Percentiles rank a stretch among this genome's conserved stretches.
Conservation (phyloP, 2,113 vertebrate species). For the Ia io region DNA sequence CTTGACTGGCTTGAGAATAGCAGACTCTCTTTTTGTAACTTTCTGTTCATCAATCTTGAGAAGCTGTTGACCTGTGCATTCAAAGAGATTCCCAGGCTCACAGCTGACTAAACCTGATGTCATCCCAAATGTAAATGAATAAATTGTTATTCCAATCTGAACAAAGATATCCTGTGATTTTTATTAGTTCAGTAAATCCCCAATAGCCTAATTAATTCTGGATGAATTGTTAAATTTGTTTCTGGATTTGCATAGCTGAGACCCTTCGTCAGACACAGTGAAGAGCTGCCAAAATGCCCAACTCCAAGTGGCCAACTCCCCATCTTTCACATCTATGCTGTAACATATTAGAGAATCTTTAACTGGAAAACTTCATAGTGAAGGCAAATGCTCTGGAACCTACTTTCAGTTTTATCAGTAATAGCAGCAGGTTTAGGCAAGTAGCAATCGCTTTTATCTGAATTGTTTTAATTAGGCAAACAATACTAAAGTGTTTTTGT, state of each 20-base stretch:
- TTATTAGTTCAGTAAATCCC: slow-evolving; percentile 22
- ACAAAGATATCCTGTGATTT: slow-evolving; percentile 49
- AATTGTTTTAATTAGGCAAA: slow-evolving; percentile 8
- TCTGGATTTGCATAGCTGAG: slow-evolving; percentile 44
- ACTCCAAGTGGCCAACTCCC: not conserved
- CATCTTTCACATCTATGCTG: not conserved
- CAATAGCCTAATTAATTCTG: slow-evolving; percentile 59
- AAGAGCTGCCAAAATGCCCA: slow-evolving; percentile 15
- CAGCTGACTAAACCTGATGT: not conserved
- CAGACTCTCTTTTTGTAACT: not conserved
- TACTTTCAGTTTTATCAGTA: not conserved
- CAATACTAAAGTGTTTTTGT: not conserved
- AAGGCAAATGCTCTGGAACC: not conserved
- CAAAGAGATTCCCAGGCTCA: slow-evolving; percentile 51
- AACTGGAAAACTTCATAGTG: not conserved
- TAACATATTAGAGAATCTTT: not conserved
- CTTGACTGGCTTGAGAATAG: not conserved
- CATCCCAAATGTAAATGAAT: not conserved
- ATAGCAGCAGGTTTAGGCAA: not conserved
- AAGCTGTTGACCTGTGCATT: slow-evolving; percentile 22
- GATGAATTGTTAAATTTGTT: slow-evolving; percentile 53
- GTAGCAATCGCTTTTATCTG: not conserved
- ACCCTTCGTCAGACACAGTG: not conserved
- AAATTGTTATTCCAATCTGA: not conserved
- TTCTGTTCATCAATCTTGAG: slow-evolving; percentile 47